These are phyloP conservation scores for Eristalis arbustorum DNA, from an alignment of 2,888 invertebrate genomes.

Conservation along the genomic window DNA sequence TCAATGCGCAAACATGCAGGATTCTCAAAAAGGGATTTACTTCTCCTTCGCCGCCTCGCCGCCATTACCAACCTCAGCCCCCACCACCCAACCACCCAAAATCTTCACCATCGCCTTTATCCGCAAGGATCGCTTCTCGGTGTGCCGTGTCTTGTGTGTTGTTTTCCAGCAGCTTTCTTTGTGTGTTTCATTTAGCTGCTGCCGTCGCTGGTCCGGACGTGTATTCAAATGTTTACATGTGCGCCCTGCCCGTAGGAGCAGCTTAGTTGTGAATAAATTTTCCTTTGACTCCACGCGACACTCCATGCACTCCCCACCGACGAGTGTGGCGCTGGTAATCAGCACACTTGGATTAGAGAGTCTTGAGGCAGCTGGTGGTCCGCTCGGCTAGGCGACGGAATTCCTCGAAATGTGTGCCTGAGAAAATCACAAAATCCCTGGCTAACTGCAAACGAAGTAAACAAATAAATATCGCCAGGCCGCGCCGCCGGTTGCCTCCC, in stretches of 20 bases:
- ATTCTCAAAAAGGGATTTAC: conserved; percentile 55
- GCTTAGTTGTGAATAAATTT: conserved; percentile 61
- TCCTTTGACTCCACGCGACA: conserved; percentile 2
- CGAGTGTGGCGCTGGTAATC: conserved; percentile 44
- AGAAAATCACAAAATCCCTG: conserved; percentile 41
- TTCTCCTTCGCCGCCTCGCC: neutral
- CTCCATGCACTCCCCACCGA: neutral
- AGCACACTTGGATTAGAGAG: conserved; percentile 49
- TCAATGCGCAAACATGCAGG: conserved; percentile 68
- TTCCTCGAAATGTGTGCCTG: conserved; percentile 11
- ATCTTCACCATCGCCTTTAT: conserved; percentile 26
- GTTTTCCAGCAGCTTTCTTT: neutral
- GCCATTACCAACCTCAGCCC: neutral
- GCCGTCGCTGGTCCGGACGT: conserved; percentile 40
- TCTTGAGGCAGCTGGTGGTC: conserved; percentile 32
- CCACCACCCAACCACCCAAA: neutral
- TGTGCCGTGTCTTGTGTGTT: conserved; percentile 11
- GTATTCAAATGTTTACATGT: conserved; percentile 59
- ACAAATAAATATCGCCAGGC: conserved; percentile 56
- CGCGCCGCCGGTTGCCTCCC: neutral
- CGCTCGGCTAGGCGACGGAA: conserved; percentile 21
- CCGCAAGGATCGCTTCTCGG: conserved; percentile 40
- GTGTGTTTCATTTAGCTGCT: conserved; percentile 13
- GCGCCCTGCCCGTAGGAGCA: conserved; percentile 20
- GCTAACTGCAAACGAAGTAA: conserved; percentile 55